Conservation (phyloP, 2,888 invertebrate species). For the Stenichneumon culpator region DNA sequence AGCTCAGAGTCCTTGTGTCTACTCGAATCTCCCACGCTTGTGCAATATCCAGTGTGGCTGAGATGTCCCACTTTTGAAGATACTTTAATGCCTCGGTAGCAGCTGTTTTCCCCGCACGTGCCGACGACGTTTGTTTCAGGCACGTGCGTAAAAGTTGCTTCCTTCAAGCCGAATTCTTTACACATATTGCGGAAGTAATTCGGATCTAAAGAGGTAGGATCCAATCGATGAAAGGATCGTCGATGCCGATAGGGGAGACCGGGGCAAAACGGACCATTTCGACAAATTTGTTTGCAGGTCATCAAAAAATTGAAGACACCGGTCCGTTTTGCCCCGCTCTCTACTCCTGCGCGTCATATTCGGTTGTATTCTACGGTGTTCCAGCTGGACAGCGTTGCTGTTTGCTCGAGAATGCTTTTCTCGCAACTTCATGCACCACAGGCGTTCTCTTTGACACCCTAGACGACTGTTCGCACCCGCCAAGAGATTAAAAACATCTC, state of each 20-base stretch:
- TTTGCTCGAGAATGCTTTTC: too few relatives aligned
- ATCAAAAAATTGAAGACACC: too few relatives aligned
- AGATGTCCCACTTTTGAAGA: background rate
- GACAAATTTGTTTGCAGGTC: too few relatives aligned
- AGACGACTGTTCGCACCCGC: too few relatives aligned
- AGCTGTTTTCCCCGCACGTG: background rate
- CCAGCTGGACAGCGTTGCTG: too few relatives aligned
- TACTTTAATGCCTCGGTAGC: background rate
- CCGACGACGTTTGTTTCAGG: background rate
- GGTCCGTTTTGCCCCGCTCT: conserved; percentile 19
- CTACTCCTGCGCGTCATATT: too few relatives aligned
- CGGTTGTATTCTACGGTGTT: too few relatives aligned
- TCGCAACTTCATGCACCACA: too few relatives aligned
- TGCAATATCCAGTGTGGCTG: background rate
- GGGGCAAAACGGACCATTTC: too few relatives aligned
- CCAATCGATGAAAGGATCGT: background rate
- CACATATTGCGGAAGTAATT: background rate
- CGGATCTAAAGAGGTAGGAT: background rate
- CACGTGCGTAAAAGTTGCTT: background rate
- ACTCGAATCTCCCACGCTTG: background rate
- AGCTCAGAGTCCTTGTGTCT: background rate
- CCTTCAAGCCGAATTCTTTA: background rate
- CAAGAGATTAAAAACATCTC: too few relatives aligned
- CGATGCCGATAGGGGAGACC: background rate
- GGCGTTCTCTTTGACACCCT: too few relatives aligned